Evolutionary conservation across 2,797 vertebrate genomes (phyloP).

Genomic region (Pogonophryne albipinna): DNA sequence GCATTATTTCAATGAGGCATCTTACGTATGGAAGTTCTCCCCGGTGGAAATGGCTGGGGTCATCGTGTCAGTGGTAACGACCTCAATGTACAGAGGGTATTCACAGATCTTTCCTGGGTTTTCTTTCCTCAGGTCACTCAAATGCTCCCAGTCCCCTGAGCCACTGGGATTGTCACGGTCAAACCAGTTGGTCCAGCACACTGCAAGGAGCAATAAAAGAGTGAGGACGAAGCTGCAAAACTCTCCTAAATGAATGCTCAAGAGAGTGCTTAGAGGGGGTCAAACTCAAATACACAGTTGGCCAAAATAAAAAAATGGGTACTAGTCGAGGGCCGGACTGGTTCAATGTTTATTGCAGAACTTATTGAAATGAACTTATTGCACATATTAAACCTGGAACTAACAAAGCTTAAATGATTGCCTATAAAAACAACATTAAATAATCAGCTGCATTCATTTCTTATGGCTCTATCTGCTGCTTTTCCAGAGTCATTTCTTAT

Average conservation of each 20-base stretch:
- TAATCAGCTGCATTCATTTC: too few relatives aligned
- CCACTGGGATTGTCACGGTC: slow-evolving; percentile 40
- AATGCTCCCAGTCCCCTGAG: slow-evolving; percentile 58
- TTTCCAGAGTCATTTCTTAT: too few relatives aligned
- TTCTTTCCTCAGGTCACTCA: background rate
- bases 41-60: slow-evolving; percentile 43
- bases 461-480: too few relatives aligned
- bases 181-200: slow-evolving; percentile 67
- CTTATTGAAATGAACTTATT: too few relatives aligned
- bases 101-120: slow-evolving; percentile 44
- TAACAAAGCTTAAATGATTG: too few relatives aligned
- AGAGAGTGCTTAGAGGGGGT: background rate
- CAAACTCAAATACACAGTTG: too few relatives aligned
- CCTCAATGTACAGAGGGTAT: slow-evolving; percentile 34
- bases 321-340: too few relatives aligned
- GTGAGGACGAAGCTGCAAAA: background rate
- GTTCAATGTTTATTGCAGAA: too few relatives aligned
- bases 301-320: too few relatives aligned
- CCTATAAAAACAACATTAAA: too few relatives aligned
- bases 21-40: slow-evolving; percentile 37
- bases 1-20: background rate
- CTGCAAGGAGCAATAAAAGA: slow-evolving; percentile 31
- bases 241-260: background rate
- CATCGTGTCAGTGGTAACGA: slow-evolving; percentile 33
- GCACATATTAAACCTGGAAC: too few relatives aligned